Base-by-base conservation (phyloP, 2,888 invertebrate genomes). In the Lithophane semibrunnea region DNA sequence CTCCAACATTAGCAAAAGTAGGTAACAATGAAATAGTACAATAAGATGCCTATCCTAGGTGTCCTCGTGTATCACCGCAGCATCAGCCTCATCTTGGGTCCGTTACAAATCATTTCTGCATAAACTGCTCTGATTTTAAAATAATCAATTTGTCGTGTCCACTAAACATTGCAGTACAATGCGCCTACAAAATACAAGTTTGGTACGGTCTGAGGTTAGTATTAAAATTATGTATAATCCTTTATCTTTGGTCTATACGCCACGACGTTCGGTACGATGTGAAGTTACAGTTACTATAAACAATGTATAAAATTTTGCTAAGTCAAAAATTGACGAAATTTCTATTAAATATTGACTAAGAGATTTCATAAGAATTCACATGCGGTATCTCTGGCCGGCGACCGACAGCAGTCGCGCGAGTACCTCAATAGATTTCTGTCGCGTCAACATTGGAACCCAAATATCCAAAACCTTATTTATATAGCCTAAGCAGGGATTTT, bases 261-360 rank as follows among this genome's bases (percentile, higher is more conserved):
- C 93, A 94, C 93, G 94, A 95, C 94, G 92, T 91, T 93, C 95
- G 94, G 95, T 94, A 93, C 91, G 92, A 91, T 94, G 92, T 93
- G 95, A 94, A 94, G 92, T 94, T 93, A 95, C 91, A 93, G 92
- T 95, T 88, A 92, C 93, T 95, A 96, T 95, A 96, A 95, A 96
- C 94, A 95, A 96, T 92, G 95, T 96, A 96, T 96, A 96, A 96
- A 96, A 96, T 96, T 96, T 96, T 94, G 95, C 96, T 96, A 96
- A 94, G 96, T 96, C 96, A 96, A 95, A 96, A 96, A 96, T 96
- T 96, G 96, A 96, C 96, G 93, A 94, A 93, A 95, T 95, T 96
- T 94, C 93, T 95, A 95, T 95, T 92, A 92, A 92, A 94, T 96
- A 96, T 96, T 96, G 96, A 96, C 96, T 96, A 96, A 95, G 94